Conservation (phyloP, 2,888 invertebrate species). For the Stegophylla sp. region DNA sequence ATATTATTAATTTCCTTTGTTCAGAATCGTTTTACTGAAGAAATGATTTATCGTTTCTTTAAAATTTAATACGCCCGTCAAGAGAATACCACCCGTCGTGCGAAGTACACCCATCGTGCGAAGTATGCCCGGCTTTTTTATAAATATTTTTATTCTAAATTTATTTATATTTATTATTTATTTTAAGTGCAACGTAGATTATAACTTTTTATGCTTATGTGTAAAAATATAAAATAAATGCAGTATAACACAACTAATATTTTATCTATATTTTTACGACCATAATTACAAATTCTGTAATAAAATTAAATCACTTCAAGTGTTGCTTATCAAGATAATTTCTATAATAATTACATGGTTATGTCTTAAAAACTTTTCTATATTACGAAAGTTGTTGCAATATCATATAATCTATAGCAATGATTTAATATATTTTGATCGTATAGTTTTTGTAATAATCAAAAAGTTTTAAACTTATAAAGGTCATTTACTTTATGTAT, state of each 20-base stretch:
- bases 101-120: no score
- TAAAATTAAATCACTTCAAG: slow-evolving; percentile 22
- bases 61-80: no score
- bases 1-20: no score
- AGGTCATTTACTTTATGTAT: slow-evolving; percentile 3
- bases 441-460: slow-evolving; percentile 16
- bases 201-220: neutral
- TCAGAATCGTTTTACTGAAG: no score
- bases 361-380: slow-evolving; percentile 27
- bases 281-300: neutral
- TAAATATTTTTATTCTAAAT: no score
- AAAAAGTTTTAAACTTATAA: slow-evolving; percentile 35
- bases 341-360: slow-evolving; percentile 19
- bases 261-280: slow-evolving; percentile 8
- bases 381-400: slow-evolving; percentile 15
- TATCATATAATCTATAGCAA: neutral
- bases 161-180: no score
- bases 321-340: slow-evolving; percentile 6
- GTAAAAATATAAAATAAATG: neutral
- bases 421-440: slow-evolving; percentile 21
- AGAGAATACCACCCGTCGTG: no score
- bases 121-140: no score
- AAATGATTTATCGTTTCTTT: no score
- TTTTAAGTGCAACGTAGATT: no score
- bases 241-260: neutral